phyloP scores from a whole-genome alignment of 2,888 invertebrate genomes.

The Plusia festucae region DNA sequence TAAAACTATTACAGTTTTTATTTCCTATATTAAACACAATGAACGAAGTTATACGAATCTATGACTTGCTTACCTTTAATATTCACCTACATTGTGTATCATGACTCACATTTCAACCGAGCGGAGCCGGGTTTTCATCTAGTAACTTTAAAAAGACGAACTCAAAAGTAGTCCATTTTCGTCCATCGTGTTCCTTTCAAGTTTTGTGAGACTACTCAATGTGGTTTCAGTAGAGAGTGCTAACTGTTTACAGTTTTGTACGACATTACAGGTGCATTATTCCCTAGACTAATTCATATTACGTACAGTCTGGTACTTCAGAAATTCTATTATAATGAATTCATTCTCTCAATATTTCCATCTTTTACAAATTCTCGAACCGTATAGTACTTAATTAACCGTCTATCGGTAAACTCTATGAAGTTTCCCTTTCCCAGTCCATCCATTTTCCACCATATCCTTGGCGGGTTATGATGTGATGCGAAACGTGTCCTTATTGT shows the following conservation, averaged over 20 bases:
- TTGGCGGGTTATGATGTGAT: conserved; percentile 35
- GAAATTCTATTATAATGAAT: neutral
- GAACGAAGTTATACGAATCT: too few relatives aligned
- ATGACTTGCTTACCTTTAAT: too few relatives aligned
- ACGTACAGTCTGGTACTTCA: neutral
- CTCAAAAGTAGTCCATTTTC: neutral
- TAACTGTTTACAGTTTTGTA: neutral
- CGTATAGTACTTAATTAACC: conserved; percentile 26
- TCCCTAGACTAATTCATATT: conserved; percentile 5
- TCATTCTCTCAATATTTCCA: neutral
- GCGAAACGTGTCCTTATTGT: conserved; percentile 57
- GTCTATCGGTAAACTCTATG: conserved; percentile 33
- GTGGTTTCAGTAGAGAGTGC: neutral
- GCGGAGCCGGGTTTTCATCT: too few relatives aligned
- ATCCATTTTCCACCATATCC: conserved; percentile 39
- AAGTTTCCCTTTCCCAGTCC: conserved; percentile 40
- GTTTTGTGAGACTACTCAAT: neutral
- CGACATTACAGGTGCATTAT: neutral
- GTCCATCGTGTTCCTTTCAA: neutral
- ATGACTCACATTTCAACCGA: too few relatives aligned
- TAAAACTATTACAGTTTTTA: too few relatives aligned
- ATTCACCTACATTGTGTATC: too few relatives aligned
- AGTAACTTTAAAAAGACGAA: neutral
- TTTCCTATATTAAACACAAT: too few relatives aligned
- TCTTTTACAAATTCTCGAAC: conserved; percentile 12